Evolutionary conservation across 2,113 vertebrate genomes (phyloP).

Genomic region (Benitochromis conjunctus): DNA sequence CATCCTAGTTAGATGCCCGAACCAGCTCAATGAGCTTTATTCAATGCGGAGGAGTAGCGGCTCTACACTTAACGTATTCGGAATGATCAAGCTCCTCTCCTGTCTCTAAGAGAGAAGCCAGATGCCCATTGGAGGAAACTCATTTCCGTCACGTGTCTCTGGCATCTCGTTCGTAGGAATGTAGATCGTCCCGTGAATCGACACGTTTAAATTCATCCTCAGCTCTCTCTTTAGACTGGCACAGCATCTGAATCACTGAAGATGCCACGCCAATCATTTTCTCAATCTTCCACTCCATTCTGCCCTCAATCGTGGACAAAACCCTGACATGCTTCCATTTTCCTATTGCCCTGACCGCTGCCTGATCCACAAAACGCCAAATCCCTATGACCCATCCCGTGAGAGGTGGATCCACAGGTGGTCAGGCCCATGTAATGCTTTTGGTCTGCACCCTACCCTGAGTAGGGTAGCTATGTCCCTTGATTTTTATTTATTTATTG

Average conservation of each 20-base stretch:
- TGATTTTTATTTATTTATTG: background rate
- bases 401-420: background rate
- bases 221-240: background rate
- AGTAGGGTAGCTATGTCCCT: background rate
- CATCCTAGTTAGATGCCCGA: background rate
- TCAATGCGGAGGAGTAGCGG: background rate
- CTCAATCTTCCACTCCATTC: background rate
- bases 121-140: background rate
- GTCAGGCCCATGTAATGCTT: fast-evolving
- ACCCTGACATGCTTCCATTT: background rate
- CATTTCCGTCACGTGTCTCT: background rate
- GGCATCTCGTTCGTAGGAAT: background rate
- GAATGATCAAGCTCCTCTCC: background rate
- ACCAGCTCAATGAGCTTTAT: background rate
- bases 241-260: background rate
- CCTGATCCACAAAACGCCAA: background rate
- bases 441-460: background rate
- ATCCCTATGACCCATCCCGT: background rate
- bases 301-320: background rate
- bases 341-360: background rate
- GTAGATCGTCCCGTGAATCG: fast-evolving
- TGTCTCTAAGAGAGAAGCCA: background rate
- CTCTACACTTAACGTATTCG: background rate
- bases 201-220: no score
- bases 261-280: background rate